Evolutionary conservation across 2,888 invertebrate genomes (phyloP).

Genomic region (Plagiodera versicolora): DNA sequence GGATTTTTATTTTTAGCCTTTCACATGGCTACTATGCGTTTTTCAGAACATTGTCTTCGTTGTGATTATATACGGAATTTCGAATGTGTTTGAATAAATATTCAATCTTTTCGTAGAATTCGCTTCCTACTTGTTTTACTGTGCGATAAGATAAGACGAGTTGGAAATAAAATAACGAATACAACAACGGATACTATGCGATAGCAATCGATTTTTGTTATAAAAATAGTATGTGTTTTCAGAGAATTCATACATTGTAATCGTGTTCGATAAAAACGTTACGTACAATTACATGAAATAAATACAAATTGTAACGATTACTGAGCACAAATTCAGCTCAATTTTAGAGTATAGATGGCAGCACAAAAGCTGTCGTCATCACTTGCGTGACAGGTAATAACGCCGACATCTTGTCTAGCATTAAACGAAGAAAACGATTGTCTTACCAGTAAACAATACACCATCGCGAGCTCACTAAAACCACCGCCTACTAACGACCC

Average conservation of each 20-base stretch:
- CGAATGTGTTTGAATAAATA: neutral
- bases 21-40: conserved; percentile 17
- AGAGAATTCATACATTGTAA: neutral
- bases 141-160: neutral
- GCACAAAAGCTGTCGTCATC: too few relatives aligned
- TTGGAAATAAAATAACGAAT: neutral
- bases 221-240: neutral
- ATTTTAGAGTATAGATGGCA: too few relatives aligned
- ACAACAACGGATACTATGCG: neutral
- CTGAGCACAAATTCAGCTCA: too few relatives aligned
- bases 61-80: conserved; percentile 2
- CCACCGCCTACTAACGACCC: neutral
- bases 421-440: neutral
- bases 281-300: too few relatives aligned
- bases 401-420: neutral
- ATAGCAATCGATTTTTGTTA: neutral
- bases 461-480: conserved; percentile 11
- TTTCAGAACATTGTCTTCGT: conserved; percentile 15
- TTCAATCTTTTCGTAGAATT: neutral
- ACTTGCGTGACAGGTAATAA: too few relatives aligned
- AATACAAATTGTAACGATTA: too few relatives aligned
- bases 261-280: too few relatives aligned
- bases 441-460: conserved; percentile 21
- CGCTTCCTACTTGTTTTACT: neutral
- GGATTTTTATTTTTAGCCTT: conserved; percentile 37